Evolutionary conservation across 2,113 vertebrate genomes (phyloP).

Genomic region (Loxodonta africana): DNA sequence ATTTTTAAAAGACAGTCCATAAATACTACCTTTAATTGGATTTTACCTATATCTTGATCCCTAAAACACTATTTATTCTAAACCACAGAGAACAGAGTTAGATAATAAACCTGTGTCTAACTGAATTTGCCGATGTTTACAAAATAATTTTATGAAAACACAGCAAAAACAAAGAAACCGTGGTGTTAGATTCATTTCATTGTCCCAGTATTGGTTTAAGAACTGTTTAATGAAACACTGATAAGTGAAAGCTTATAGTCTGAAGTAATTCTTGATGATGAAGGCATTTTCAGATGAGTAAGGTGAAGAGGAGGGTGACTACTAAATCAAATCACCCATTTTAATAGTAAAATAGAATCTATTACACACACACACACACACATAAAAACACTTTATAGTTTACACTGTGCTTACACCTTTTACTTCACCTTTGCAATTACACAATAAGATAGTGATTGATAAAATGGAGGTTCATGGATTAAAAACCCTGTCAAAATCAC

Average conservation of each 20-base stretch:
- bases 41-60: not conserved
- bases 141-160: slow-evolving; percentile 40
- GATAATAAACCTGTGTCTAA: not conserved
- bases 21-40: not conserved
- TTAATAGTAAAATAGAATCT: not conserved
- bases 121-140: not conserved
- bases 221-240: not conserved
- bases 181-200: not conserved
- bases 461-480: not conserved
- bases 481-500: not conserved
- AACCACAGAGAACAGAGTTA: not conserved
- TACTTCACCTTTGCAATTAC: slow-evolving; percentile 16
- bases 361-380: not conserved
- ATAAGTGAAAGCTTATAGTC: not conserved
- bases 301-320: not conserved
- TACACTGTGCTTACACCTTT: not conserved
- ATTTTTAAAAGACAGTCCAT: not conserved
- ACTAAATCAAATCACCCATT: not conserved
- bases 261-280: not conserved
- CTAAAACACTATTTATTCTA: not conserved
- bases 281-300: not conserved
- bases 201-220: not conserved
- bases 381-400: not conserved
- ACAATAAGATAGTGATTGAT: not conserved
- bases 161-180: not conserved